Percentiles rank a stretch among this genome's conserved stretches.
Evolutionary conservation across 1,140 invertebrate genomes (phyloP).

Genomic region (Leguminivora glycinivorella): DNA sequence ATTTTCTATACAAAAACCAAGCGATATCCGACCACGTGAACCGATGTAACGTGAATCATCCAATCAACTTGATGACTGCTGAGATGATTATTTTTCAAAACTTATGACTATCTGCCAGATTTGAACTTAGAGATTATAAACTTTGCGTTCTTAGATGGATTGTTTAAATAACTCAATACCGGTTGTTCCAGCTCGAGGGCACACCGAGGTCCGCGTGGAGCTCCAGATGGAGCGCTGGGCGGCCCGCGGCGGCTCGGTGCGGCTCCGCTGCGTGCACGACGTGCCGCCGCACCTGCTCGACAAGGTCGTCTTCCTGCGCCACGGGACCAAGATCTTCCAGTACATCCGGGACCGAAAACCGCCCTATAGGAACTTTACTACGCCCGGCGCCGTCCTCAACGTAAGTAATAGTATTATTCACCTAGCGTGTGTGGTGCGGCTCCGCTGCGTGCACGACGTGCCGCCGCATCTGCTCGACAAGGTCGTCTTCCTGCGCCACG

Average conservation of each 20-base stretch:
- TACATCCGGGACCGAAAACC: slow-evolving; percentile 87
- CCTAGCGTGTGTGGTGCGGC: slow-evolving; percentile 58
- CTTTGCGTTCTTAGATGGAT: no score
- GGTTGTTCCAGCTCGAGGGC: slow-evolving; percentile 59
- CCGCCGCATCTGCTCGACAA: slow-evolving; percentile 83
- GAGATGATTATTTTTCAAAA: no score
- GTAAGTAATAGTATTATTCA: slow-evolving; percentile 78
- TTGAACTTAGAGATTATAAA: no score
- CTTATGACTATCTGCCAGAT: no score
- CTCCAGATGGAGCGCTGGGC: slow-evolving; percentile 76
- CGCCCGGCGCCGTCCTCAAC: slow-evolving; percentile 84
- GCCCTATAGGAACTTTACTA: slow-evolving; percentile 84
- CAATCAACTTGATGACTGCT: no score
- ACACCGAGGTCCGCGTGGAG: slow-evolving; percentile 69
- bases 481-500: slow-evolving; percentile 87
- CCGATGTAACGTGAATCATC: no score
- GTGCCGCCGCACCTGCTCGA: slow-evolving; percentile 82
- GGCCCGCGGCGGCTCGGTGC: slow-evolving; percentile 73
- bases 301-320: slow-evolving; percentile 87
- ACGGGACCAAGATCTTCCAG: slow-evolving; percentile 87
- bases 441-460: slow-evolving; percentile 83
- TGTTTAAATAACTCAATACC: neutral
- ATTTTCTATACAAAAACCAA: no score
- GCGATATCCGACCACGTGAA: no score
- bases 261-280: slow-evolving; percentile 82